Evolutionary conservation across 2,113 vertebrate species (phyloP).

Genomic region (Mustelus asterias): DNA sequence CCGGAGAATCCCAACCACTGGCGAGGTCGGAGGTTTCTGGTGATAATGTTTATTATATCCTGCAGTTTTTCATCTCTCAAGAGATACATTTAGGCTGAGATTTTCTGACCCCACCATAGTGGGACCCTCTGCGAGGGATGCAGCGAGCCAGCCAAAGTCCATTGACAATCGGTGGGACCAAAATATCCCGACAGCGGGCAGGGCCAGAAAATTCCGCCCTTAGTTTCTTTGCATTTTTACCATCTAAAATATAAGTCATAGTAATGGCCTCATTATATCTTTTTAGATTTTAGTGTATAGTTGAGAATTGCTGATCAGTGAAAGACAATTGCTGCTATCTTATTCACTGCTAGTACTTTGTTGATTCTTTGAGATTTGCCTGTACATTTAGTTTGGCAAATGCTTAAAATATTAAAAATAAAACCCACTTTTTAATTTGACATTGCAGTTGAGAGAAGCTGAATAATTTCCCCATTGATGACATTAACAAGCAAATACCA

Average conservation of each 20-base stretch:
- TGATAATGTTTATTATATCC: background rate
- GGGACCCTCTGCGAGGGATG: too few species aligned
- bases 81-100: background rate
- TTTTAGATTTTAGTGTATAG: background rate
- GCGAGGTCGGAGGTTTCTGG: too few species aligned
- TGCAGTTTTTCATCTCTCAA: background rate
- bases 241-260: background rate
- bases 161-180: too few species aligned
- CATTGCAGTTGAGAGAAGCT: background rate
- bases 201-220: too few species aligned
- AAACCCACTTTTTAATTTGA: background rate
- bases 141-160: too few species aligned
- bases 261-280: background rate
- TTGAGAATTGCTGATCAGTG: background rate
- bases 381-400: background rate
- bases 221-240: background rate
- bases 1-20: too few species aligned
- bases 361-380: background rate
- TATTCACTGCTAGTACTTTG: background rate
- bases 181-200: too few species aligned
- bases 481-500: background rate
- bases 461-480: background rate
- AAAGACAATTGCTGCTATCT: background rate
- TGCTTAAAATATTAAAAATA: background rate
- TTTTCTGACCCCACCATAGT: too few species aligned